phyloP scores from a whole-genome alignment of 2,888 invertebrate genomes.

The Selenia dentaria region DNA sequence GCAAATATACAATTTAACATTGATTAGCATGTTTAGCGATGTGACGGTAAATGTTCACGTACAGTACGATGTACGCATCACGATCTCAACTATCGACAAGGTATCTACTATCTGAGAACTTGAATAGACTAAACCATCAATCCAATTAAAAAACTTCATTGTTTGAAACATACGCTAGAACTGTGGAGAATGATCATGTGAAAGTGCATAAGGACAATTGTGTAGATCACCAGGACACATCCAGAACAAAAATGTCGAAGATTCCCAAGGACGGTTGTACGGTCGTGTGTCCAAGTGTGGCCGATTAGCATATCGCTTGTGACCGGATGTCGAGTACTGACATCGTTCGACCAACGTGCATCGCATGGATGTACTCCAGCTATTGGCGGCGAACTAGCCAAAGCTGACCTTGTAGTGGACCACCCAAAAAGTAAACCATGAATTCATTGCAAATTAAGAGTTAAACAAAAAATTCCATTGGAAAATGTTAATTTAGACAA shows the following conservation, averaged over 20 bases:
- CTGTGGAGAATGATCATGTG: constrained; percentile 5
- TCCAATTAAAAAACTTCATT: too few relatives aligned
- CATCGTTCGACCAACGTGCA: constrained; percentile 61
- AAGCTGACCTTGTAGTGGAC: constrained; percentile 43
- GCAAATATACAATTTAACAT: constrained; percentile 18
- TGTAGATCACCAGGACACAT: constrained; percentile 33
- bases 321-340: constrained; percentile 70
- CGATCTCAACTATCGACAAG: too few relatives aligned
- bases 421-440: constrained; percentile 31
- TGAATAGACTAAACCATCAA: too few relatives aligned
- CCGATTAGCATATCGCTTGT: constrained; percentile 68
- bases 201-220: constrained; percentile 11
- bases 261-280: constrained; percentile 63
- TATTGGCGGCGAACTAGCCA: constrained; percentile 34
- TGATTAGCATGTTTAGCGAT: constrained; percentile 16
- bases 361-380: constrained; percentile 45
- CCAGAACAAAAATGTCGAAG: constrained; percentile 40
- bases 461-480: too few relatives aligned
- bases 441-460: not conserved
- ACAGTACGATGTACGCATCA: not conserved
- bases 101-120: too few relatives aligned
- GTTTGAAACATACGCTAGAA: too few relatives aligned
- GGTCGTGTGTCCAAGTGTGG: constrained; percentile 55
- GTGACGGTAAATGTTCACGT: constrained; percentile 12
- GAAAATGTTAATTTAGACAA: too few relatives aligned